Conservation (phyloP, 2,888 invertebrate genomes). For the Sialis lutaria region DNA sequence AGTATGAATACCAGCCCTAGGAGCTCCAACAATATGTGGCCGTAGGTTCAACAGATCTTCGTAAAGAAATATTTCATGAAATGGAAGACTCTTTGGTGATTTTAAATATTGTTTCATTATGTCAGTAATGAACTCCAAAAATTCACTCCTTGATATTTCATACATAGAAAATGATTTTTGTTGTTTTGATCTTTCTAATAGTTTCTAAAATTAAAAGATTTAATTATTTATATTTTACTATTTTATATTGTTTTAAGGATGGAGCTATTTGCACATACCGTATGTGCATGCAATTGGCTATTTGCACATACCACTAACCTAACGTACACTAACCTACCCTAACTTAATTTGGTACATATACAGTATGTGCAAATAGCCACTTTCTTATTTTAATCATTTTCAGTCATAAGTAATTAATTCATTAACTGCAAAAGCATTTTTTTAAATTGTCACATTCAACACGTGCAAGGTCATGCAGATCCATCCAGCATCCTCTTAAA, state of each 20-base stretch:
- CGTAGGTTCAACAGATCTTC: conserved; percentile 46
- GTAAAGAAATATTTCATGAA: conserved; percentile 68
- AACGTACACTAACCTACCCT: too few species aligned
- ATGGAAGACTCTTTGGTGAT: conserved; percentile 41
- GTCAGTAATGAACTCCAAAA: conserved; percentile 38
- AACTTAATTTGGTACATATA: too few species aligned
- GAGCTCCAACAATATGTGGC: conserved; percentile 62
- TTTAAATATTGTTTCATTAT: conserved; percentile 28
- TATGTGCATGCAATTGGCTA: too few species aligned
- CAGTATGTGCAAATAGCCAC: too few species aligned
- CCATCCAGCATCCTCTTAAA: too few species aligned
- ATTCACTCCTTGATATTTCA: conserved; percentile 40
- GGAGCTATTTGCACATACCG: too few species aligned
- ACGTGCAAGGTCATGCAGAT: too few species aligned
- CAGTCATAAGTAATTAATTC: too few species aligned
- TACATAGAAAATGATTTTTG: conserved; percentile 42
- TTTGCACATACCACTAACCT: too few species aligned
- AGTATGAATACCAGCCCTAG: conserved; percentile 63
- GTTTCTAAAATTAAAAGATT: conserved; percentile 27
- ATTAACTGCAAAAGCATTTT: too few species aligned
- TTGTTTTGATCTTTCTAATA: conserved; percentile 42
- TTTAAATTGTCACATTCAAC: too few species aligned
- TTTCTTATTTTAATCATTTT: neutral
- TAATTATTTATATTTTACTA: too few species aligned
- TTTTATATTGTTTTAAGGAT: neutral